Percentiles rank a stretch among this genome's conserved stretches.
These are phyloP conservation scores for Orchestes rusci DNA, from an alignment of 2,888 invertebrate genomes.

Conservation along the genomic window DNA sequence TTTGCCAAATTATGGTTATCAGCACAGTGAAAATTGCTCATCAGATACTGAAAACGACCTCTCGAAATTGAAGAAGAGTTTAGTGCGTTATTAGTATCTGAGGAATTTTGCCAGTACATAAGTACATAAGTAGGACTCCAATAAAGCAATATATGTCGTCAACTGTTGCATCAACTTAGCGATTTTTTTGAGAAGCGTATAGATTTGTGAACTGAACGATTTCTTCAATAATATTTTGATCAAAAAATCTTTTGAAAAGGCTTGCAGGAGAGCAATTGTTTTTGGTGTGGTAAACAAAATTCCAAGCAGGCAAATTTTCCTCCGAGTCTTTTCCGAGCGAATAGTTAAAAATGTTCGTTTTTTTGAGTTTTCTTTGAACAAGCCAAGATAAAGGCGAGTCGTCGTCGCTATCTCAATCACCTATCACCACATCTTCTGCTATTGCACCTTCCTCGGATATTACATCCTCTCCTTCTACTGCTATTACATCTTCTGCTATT, in stretches of 20 bases:
- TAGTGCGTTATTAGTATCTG: slow-evolving; percentile 29
- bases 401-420: not conserved
- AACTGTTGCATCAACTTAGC: slow-evolving; percentile 7
- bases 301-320: slow-evolving; percentile 1
- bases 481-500: too few relatives aligned
- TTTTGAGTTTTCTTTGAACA: not conserved
- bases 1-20: slow-evolving; percentile 30
- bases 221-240: slow-evolving; percentile 3
- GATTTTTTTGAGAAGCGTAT: slow-evolving; percentile 13
- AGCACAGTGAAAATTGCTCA: slow-evolving; percentile 31
- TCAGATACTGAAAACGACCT: slow-evolving; percentile 31
- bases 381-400: not conserved
- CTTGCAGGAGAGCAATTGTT: slow-evolving; percentile 4
- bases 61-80: slow-evolving; percentile 31
- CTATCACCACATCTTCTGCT: not conserved
- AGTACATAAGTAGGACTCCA: slow-evolving; percentile 19
- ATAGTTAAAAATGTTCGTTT: slow-evolving; percentile 1
- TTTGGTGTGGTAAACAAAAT: slow-evolving; percentile 4
- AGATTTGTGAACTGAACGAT: slow-evolving; percentile 2
- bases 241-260: slow-evolving; percentile 1
- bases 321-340: slow-evolving; percentile 1
- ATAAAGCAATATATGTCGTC: slow-evolving; percentile 25
- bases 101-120: slow-evolving; percentile 29
- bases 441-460: not conserved
- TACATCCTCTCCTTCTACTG: too few relatives aligned